Evolutionary conservation across 2,888 invertebrate species (phyloP).

Genomic region (Ptycholaimellus sp.): DNA sequence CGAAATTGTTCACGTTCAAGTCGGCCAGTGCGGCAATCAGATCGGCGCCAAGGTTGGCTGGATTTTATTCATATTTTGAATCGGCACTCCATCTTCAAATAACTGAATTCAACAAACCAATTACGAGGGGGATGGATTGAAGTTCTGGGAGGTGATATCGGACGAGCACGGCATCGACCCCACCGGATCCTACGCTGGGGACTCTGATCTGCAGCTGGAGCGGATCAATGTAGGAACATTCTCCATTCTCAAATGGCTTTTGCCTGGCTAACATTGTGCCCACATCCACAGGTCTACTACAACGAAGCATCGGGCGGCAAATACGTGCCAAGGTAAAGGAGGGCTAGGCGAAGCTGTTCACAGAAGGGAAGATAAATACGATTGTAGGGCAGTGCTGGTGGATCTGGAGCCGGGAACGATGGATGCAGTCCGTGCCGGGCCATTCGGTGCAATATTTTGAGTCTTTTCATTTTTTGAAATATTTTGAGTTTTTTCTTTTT

Average conservation of each 20-base stretch:
- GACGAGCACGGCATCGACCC: slow-evolving; percentile 25
- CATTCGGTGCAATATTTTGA: slow-evolving; percentile 78
- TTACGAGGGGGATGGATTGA: too few species aligned
- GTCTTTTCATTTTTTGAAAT: too few species aligned
- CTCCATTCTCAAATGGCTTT: too few species aligned
- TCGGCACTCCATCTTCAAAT: too few species aligned
- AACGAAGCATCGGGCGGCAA: too few species aligned
- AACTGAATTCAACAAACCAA: too few species aligned
- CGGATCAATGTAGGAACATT: slow-evolving; percentile 59
- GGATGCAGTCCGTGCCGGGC: slow-evolving; percentile 80
- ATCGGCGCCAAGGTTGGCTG: background rate
- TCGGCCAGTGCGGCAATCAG: background rate
- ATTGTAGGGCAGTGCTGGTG: slow-evolving; percentile 70
- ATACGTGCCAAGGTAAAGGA: slow-evolving; percentile 76
- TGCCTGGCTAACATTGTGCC: background rate
- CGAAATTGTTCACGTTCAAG: background rate
- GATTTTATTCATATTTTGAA: too few species aligned
- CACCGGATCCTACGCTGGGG: slow-evolving; percentile 39
- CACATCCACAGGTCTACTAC: too few species aligned
- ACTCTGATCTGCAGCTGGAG: slow-evolving; percentile 55
- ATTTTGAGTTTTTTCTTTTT: too few species aligned
- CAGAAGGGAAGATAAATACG: too few species aligned
- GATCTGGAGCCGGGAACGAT: slow-evolving; percentile 90
- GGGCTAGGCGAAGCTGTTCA: too few species aligned
- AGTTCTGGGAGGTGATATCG: slow-evolving; percentile 36